Conservation (phyloP, 37 sponge, comb jelly and placozoan species). For the Beroe ovata region DNA sequence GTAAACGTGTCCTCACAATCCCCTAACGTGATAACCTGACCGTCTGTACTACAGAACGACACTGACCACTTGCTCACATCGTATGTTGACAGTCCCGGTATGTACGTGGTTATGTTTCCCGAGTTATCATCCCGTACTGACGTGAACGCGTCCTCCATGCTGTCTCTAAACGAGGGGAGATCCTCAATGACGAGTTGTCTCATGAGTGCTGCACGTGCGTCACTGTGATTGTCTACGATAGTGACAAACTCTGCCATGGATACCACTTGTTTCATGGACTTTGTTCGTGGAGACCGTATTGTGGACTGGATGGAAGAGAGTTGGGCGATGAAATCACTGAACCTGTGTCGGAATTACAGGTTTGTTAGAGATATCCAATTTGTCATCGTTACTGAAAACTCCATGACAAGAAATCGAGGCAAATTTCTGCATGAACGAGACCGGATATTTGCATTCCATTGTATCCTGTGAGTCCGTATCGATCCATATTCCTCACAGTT, state of each 20-base stretch:
- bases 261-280: neutral
- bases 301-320: neutral
- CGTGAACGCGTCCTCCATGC: neutral
- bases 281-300: too few species aligned
- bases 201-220: neutral
- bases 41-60: conserved; percentile 26
- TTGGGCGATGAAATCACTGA: neutral
- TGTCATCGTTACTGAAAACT: too few species aligned
- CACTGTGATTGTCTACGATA: neutral
- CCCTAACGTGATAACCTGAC: conserved; percentile 31
- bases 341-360: too few species aligned
- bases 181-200: neutral
- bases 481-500: too few species aligned
- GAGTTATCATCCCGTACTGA: neutral
- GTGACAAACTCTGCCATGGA: neutral
- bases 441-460: too few species aligned
- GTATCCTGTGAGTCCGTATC: too few species aligned
- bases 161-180: neutral
- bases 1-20: conserved; percentile 41
- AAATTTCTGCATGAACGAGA: too few species aligned
- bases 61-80: conserved; percentile 24
- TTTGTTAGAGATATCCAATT: too few species aligned
- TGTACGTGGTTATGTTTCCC: conserved; percentile 57
- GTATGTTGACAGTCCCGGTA: conserved; percentile 52
- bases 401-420: too few species aligned